Conservation (phyloP, 2,797 vertebrate species). For the Sphenodon punctatus region DNA sequence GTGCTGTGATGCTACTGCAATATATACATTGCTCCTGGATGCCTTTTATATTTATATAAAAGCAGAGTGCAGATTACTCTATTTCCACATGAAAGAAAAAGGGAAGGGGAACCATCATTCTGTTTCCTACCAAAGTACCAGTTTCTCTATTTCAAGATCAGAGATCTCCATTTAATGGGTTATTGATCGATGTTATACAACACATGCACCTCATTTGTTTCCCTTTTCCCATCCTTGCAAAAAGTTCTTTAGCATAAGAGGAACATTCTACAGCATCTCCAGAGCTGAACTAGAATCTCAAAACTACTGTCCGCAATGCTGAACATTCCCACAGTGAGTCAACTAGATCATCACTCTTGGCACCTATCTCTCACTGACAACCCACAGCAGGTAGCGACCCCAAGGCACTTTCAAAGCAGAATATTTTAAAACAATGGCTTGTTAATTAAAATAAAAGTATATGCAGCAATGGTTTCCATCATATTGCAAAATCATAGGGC, state of each 20-base stretch:
- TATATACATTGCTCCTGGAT: background rate
- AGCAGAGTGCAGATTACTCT: too few relatives aligned
- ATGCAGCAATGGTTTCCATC: background rate
- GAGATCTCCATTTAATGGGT: background rate
- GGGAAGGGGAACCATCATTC: background rate
- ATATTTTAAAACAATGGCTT: background rate
- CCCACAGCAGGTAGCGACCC: background rate
- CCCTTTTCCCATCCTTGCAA: background rate
- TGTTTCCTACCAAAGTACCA: constrained; percentile 3
- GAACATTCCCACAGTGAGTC: background rate
- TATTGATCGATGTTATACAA: constrained; percentile 33
- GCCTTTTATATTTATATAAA: too few relatives aligned
- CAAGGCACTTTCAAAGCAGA: constrained; percentile 4
- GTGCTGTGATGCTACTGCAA: background rate
- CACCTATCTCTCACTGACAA: background rate
- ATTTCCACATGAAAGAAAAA: background rate
- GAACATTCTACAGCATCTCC: background rate
- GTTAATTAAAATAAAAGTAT: constrained; percentile 12
- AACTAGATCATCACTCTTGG: background rate
- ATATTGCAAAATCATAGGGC: background rate
- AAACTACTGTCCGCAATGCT: background rate
- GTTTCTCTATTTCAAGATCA: constrained; percentile 12
- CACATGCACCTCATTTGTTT: background rate
- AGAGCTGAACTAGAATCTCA: constrained; percentile 1
- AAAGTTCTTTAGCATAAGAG: background rate